Base-by-base conservation (phyloP, 2,797 vertebrate species). In the Falco rusticolus region DNA sequence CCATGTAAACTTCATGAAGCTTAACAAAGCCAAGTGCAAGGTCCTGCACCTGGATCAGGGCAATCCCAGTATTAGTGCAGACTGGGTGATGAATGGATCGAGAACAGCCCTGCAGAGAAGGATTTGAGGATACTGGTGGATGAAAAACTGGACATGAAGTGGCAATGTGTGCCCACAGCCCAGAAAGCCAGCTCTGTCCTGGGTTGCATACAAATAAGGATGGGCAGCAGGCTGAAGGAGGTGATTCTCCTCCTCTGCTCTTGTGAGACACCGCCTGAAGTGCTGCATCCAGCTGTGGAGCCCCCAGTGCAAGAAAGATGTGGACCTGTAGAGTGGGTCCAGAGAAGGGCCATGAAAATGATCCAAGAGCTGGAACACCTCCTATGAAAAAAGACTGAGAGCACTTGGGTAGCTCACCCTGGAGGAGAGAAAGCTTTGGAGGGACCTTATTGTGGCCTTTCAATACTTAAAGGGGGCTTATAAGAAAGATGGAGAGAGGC, bases 181-280 rank as follows among this genome's bases (percentile, higher is more conserved):
- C 31, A 54, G 61, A 84, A 74, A 37, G 33, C 19, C 25, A 18
- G 0, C 3, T 0, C 0, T 65, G 6, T 48, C 10, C 43, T 70
- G 47, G 11, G 31, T 11, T 31, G 3, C 8, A 3, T 65, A 2
- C 47, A 59, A 77, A 37, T 34, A 48, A 57, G 20, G 0, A 1
- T 61, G 51, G n/a, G 25, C 45, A 54, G 31, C 25, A 63, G 57
- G 33, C 19, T 0, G 0, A 75, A 57, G 17, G 37, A 70, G 11
- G 13, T 28, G 19, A 17, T 39, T 72, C 17, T 85, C 11, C 28
- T 7, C 3, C 39, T 45, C 13, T 39, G 10, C 31, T 92, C 19
- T 51, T 0, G 1, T 68, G 66, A 56, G 20, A 29, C 11, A 16
- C 12, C 16, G 8, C 13, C 17, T 72, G 37, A 20, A 57, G 28